Evolutionary conservation across 2,888 invertebrate species (phyloP).

Genomic region (Stegophylla sp.): DNA sequence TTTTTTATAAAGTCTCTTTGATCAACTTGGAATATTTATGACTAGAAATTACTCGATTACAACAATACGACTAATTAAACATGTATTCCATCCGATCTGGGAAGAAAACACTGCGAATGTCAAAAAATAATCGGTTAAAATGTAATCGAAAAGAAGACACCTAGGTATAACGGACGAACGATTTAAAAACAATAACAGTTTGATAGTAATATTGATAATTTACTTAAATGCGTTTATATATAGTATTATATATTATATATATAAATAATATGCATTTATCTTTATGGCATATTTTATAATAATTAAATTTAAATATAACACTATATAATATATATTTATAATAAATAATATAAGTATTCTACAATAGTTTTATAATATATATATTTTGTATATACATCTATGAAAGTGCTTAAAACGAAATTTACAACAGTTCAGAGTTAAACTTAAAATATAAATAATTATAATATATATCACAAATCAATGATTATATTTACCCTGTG

Average conservation of each 20-base stretch:
- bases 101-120: no score
- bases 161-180: slow-evolving; percentile 10
- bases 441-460: slow-evolving; percentile 33
- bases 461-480: slow-evolving; percentile 57
- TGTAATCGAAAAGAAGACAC: neutral
- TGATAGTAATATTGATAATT: slow-evolving; percentile 1
- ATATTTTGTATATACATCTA: slow-evolving; percentile 11
- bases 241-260: no score
- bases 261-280: no score
- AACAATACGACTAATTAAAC: no score
- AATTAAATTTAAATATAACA: slow-evolving; percentile 10
- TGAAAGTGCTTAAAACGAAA: slow-evolving; percentile 8
- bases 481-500: slow-evolving; percentile 55
- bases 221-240: no score
- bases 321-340: neutral
- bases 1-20: neutral
- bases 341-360: slow-evolving; percentile 1
- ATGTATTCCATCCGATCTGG: no score
- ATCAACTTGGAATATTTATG: slow-evolving; percentile 13
- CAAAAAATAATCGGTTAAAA: no score
- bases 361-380: neutral
- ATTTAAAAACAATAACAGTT: slow-evolving; percentile 2
- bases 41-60: slow-evolving; percentile 5
- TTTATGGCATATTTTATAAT: neutral
- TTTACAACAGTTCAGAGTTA: slow-evolving; percentile 33